Evolutionary conservation across 1,140 invertebrate species (phyloP).

Genomic region (Idris sp.): DNA sequence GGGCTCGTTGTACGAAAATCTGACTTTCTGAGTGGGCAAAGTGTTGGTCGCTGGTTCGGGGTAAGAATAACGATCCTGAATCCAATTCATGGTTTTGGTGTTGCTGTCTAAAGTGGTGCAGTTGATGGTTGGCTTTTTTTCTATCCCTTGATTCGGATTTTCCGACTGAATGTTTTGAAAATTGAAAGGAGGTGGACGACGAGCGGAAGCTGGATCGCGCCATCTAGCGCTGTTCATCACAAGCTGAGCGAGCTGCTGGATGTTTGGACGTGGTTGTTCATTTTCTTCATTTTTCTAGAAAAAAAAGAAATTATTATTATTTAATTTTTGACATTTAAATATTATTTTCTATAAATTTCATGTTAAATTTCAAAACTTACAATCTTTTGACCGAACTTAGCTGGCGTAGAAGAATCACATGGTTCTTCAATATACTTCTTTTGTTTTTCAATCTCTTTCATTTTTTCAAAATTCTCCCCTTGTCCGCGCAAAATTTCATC

Average conservation of each 20-base stretch:
- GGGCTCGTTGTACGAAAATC: slow-evolving; percentile 50
- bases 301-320: slow-evolving; percentile 5
- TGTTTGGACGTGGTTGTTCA: slow-evolving; percentile 51
- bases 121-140: not conserved
- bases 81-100: slow-evolving; percentile 66
- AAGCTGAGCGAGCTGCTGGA: slow-evolving; percentile 72
- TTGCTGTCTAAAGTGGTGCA: slow-evolving; percentile 50
- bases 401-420: slow-evolving; percentile 71
- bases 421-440: slow-evolving; percentile 56
- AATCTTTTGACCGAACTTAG: slow-evolving; percentile 53
- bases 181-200: slow-evolving; percentile 21
- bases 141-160: not conserved
- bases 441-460: slow-evolving; percentile 61
- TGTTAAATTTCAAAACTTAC: slow-evolving; percentile 5
- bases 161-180: slow-evolving; percentile 9
- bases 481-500: slow-evolving; percentile 68
- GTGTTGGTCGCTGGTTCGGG: slow-evolving; percentile 14
- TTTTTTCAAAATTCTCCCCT: slow-evolving; percentile 68
- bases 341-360: not conserved
- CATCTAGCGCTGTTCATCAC: slow-evolving; percentile 76
- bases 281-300: too few relatives aligned
- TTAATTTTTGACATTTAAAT: too few relatives aligned
- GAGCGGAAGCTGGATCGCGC: slow-evolving; percentile 58
- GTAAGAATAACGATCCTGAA: slow-evolving; percentile 68
- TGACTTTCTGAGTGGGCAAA: slow-evolving; percentile 13